Conservation (phyloP, 2,797 vertebrate genomes). For the Ctenopoma multispine region DNA sequence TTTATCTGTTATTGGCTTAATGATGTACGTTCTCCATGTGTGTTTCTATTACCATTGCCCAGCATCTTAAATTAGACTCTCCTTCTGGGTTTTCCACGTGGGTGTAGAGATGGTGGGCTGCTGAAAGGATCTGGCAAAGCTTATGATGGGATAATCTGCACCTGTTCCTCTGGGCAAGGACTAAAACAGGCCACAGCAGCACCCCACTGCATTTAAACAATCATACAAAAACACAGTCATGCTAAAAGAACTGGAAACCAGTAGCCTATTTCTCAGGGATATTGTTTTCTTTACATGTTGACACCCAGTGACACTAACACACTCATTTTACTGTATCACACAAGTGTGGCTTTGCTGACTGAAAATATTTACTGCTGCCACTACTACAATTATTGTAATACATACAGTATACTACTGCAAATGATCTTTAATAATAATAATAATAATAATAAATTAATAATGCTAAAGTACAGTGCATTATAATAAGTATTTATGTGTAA, state of each 20-base stretch:
- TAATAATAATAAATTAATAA: background rate
- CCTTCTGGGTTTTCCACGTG: conserved; percentile 75
- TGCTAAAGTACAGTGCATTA: background rate
- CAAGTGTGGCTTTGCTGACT: background rate
- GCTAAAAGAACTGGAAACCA: conserved; percentile 17
- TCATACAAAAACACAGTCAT: conserved; percentile 24
- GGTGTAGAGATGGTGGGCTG: conserved; percentile 75
- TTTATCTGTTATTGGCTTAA: conserved; percentile 47
- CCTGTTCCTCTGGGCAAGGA: conserved; percentile 78
- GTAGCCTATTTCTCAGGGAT: conserved; percentile 8
- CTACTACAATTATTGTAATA: background rate
- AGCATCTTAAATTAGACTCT: conserved; percentile 76
- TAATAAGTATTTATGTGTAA: too few relatives aligned
- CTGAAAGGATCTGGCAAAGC: conserved; percentile 77
- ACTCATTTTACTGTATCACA: background rate
- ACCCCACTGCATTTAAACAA: conserved; percentile 39
- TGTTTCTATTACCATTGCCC: conserved; percentile 68
- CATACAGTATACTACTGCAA: background rate
- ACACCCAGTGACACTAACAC: background rate
- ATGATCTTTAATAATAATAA: background rate
- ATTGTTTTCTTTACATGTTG: background rate
- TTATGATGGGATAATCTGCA: conserved; percentile 81
- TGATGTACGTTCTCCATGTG: conserved; percentile 42
- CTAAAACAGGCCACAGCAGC: conserved; percentile 75
- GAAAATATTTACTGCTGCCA: background rate